phyloP scores from a whole-genome alignment of 1,140 invertebrate species.

The Psilanteris sp. region DNA sequence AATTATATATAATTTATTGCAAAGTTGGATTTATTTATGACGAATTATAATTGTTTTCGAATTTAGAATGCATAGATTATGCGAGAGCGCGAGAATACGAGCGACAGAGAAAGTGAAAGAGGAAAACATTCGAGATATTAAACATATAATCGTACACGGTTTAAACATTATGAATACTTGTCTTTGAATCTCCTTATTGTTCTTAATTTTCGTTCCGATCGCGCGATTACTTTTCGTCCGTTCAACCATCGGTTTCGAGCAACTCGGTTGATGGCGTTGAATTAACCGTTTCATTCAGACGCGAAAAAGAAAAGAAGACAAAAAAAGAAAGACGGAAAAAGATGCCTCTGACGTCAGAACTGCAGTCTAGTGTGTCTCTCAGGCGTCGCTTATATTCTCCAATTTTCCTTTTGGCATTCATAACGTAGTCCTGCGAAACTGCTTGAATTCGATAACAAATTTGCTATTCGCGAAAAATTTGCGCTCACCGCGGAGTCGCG shows the following conservation, averaged over 20 bases:
- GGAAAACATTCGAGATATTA: constrained; percentile 9
- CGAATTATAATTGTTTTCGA: constrained; percentile 35
- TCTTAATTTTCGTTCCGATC: constrained; percentile 21
- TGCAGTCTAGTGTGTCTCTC: constrained; percentile 14
- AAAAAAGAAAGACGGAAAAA: constrained; percentile 3
- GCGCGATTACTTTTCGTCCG: no score
- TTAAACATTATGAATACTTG: constrained; percentile 26
- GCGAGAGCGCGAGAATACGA: constrained; percentile 6
- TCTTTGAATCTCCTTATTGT: constrained; percentile 46
- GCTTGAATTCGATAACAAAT: constrained; percentile 20
- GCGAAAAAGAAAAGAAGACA: not conserved
- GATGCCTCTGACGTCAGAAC: constrained; percentile 28
- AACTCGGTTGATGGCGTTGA: constrained; percentile 15
- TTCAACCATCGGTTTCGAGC: no score
- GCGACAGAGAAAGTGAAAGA: constrained; percentile 17
- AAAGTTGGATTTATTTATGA: constrained; percentile 50
- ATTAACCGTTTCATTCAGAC: constrained; percentile 1
- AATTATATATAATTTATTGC: constrained; percentile 56
- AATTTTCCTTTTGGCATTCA: constrained; percentile 33
- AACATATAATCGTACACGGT: constrained; percentile 9
- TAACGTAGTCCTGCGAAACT: constrained; percentile 20
- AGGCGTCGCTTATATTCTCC: constrained; percentile 24
- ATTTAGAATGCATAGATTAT: constrained; percentile 26
- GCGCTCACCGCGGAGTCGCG: not conserved
- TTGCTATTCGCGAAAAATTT: constrained; percentile 3